Conservation (phyloP, 2,888 invertebrate genomes). For the Harpalus rufipes region DNA sequence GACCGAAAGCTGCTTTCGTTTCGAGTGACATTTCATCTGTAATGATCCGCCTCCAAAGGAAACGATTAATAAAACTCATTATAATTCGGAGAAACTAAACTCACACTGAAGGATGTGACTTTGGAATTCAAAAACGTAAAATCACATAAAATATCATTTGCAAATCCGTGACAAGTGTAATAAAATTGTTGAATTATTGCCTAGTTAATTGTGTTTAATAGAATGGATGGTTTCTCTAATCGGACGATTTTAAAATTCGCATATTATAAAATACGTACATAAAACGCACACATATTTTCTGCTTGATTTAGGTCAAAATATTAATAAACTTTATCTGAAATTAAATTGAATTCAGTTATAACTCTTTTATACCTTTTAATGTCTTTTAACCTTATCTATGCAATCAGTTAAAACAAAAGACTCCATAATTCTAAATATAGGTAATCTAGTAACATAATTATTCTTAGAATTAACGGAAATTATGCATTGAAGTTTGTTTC, state of each 20-base stretch:
- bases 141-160: slow-evolving; percentile 12
- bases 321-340: slow-evolving; percentile 3
- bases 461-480: no score
- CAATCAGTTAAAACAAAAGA: no score
- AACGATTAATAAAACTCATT: slow-evolving; percentile 55
- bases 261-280: slow-evolving; percentile 42
- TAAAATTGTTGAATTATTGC: slow-evolving; percentile 60
- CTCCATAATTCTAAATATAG: no score
- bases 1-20: slow-evolving; percentile 58
- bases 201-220: slow-evolving; percentile 49
- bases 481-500: no score
- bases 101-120: slow-evolving; percentile 29
- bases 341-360: neutral
- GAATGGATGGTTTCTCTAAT: slow-evolving; percentile 54
- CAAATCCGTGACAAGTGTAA: slow-evolving; percentile 57
- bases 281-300: neutral
- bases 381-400: no score
- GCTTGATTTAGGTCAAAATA: slow-evolving; percentile 52
- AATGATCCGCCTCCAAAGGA: slow-evolving; percentile 36
- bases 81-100: slow-evolving; percentile 50
- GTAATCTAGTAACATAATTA: no score
- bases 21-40: slow-evolving; percentile 58
- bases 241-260: slow-evolving; percentile 51
- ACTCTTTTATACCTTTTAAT: no score
- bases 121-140: slow-evolving; percentile 55